Evolutionary conservation across 64 coral and sea anemone genomes (phyloP), one percentile per base, ranked within the genome.

Genomic region (Stichodactyla mertensii): DNA sequence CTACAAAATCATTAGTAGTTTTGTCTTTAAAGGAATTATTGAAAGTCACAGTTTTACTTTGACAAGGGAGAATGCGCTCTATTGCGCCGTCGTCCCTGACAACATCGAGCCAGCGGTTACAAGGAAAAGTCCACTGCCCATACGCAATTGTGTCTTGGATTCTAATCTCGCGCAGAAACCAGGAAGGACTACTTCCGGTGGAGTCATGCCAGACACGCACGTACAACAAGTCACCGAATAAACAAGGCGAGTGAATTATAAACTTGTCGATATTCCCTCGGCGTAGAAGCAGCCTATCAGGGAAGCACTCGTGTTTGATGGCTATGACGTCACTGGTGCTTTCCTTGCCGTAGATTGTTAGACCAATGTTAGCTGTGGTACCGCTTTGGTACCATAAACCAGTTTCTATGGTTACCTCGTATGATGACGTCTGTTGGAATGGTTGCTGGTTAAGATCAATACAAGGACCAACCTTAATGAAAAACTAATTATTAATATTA

Each of bases 21-120:
- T 56, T 86, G 71, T 82, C 92, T 52, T 52, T 56, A 16, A 89
- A 71, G 52, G 27, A 86, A 55, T 86, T 62, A 79, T n/a, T 77
- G n/a, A 23, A 23, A 9, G n/a, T 45, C n/a, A 77, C 6, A 27
- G 20, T 77, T 23, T 77, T 23, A n/a, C 22, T 23, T n/a, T 77
- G 20, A 24, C 52, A 54, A 61, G 55, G 20, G 23, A 93, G 58
- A 51, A 52, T 89, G 28, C 58, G 77, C 69, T 93, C 87, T 19
- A 93, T 80, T 52, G 77, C 80, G 2, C 92, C 92, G 59, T 93
- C 87, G 8, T 87, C 92, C 77, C 51, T 86, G 51, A 88, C 87
- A 14, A 93, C 51, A 5, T 87, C 92, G 77, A 93, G 84, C 92
- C 92, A 93, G 61, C 92, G 60, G 64, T 93, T 86, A 62, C 84